Evolutionary conservation across 2,113 vertebrate species (phyloP).

Genomic region (Triplophysa rosa): DNA sequence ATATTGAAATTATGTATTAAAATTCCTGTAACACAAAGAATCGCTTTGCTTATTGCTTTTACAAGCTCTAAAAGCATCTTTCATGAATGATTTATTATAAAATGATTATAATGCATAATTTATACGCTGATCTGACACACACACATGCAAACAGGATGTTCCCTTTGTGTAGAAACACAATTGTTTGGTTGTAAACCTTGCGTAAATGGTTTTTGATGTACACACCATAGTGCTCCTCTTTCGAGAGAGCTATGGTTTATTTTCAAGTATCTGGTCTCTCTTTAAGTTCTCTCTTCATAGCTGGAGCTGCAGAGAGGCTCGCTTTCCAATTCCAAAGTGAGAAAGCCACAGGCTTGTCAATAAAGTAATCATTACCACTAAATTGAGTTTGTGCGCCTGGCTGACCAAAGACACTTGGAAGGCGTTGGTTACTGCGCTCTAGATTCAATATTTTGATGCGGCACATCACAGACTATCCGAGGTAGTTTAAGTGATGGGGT

Average conservation of each 20-base stretch:
- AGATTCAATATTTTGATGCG: slow-evolving; percentile 52
- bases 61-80: too few relatives aligned
- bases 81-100: too few relatives aligned
- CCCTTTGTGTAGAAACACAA: slow-evolving; percentile 16
- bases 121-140: background rate
- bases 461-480: slow-evolving; percentile 25
- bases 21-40: too few relatives aligned
- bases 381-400: slow-evolving; percentile 52
- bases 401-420: slow-evolving; percentile 47
- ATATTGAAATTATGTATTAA: too few relatives aligned
- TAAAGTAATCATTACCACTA: slow-evolving; percentile 55
- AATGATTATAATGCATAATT: too few relatives aligned
- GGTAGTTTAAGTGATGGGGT: slow-evolving; percentile 17
- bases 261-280: slow-evolving; percentile 24
- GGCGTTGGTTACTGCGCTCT: slow-evolving; percentile 30
- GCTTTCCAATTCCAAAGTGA: slow-evolving; percentile 26
- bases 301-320: slow-evolving; percentile 26
- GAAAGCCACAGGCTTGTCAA: slow-evolving; percentile 48
- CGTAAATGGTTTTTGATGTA: too few relatives aligned
- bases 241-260: slow-evolving; percentile 46
- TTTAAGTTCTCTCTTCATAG: slow-evolving; percentile 22
- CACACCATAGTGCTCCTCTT: background rate
- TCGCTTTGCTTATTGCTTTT: too few relatives aligned
- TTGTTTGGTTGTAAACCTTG: slow-evolving; percentile 8
- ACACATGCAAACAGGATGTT: slow-evolving; percentile 16